A percentile compares a stretch with the other conserved stretches of the same genome.
phyloP scores from a whole-genome alignment of 2,113 vertebrate genomes.

The Nothocercus nigrocapillus region DNA sequence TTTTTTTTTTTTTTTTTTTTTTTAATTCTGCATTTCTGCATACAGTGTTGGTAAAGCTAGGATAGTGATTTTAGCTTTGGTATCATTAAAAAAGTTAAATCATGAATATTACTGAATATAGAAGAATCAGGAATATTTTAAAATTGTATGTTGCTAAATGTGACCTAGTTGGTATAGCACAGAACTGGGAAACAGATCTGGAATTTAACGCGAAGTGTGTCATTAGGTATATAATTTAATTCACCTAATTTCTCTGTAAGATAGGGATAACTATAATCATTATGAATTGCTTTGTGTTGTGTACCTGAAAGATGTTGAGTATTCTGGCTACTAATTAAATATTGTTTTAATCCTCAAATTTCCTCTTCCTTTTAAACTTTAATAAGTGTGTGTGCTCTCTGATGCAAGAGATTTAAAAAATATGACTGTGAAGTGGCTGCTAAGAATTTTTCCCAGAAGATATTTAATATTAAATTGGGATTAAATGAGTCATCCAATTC shows the following conservation, averaged over 20 bases:
- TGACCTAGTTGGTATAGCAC: not conserved
- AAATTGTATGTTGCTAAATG: not conserved
- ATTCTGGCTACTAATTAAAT: conserved; percentile 26
- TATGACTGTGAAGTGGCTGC: not conserved
- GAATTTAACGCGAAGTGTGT: not conserved
- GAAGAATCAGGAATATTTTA: not conserved
- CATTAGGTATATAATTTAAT: conserved; percentile 6
- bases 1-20: too few species aligned
- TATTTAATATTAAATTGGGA: not conserved
- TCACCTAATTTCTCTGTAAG: conserved; percentile 15
- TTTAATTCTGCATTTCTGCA: not conserved
- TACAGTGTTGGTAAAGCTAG: not conserved
- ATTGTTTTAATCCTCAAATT: conserved; percentile 38
- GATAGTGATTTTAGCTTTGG: too few species aligned
- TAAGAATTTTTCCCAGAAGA: conserved; percentile 8
- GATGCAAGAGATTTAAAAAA: not conserved
- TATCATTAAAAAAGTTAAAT: not conserved
- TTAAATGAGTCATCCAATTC: conserved; percentile 12
- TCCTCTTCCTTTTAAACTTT: conserved; percentile 14
- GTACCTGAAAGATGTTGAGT: conserved; percentile 10
- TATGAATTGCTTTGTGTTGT: conserved; percentile 4
- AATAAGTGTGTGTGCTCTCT: not conserved
- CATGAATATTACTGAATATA: not conserved
- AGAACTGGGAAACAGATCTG: not conserved
- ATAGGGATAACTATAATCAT: not conserved